Evolutionary conservation across 2,113 vertebrate genomes (phyloP), one percentile per base, ranked within the genome.

Genomic region (Numenius arquata): DNA sequence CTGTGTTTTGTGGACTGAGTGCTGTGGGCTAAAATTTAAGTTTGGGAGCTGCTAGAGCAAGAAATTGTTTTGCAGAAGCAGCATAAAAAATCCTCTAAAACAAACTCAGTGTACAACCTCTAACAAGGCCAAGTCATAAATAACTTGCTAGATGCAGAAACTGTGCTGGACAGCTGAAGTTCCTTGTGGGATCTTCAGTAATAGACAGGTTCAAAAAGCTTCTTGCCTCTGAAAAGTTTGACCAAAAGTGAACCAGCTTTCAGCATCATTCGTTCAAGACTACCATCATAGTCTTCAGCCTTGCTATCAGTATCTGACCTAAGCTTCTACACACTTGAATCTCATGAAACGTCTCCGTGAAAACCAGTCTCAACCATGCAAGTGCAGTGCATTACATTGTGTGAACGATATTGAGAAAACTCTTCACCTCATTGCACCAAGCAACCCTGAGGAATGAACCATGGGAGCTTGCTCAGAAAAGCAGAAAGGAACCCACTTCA

Each of bases 11-110:
- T 81, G 52, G 61, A 56, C 68, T 56, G n/a, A 77, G 26, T 0
- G 0, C 32, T 88, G 26, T 45, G 56, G 58, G 63, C 32, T 86
- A 71, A 85, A 94, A 55, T 84, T 92, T 80, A 88, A 71, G 63
- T 88, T 87, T 79, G 62, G 81, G 48, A 91, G 74, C 81, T 94
- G 58, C 66, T 96, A 81, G 45, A 72, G 77, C 87, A 94, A 91
- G 62, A 84, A 92, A 78, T 78, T 91, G 75, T 96, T 92, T 95
- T 94, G 61, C 72, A 91, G 52, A 72, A 56, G 65, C 47, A 75
- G 41, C 29, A 40, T 75, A 23, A 90, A 71, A 93, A 91, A 61
- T 47, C 21, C 34, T 65, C 73, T 85, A 59, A 81, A 92, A 53
- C 68, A 95, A 89, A 59, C 32, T 74, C 41, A 30, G 7, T 62